Base-by-base conservation (phyloP, 1,140 invertebrate genomes). In the Drosophila persimilis region DNA sequence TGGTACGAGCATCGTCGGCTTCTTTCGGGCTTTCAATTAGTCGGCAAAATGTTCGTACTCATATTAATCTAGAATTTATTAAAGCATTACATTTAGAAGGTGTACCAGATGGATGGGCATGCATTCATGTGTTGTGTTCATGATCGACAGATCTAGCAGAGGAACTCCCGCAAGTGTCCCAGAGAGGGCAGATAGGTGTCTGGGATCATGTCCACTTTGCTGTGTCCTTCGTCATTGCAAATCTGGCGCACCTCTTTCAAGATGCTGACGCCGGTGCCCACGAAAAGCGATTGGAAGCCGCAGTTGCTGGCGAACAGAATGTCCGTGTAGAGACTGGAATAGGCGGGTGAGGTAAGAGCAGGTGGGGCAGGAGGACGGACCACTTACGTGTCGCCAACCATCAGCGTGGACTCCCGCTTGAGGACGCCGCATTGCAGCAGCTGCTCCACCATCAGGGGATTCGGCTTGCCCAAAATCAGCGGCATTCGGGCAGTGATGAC, bases 381-480 rank as follows among this genome's bases (percentile, higher is more conserved):
- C 24, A 72, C 83, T 59, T 22, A 88, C 83, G 79, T 89, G 41
- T 88, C 83, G 8, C 83, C 83, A 29, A 88, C 64, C 75, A 88
- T 77, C 0, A 88, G 60, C 15, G 83, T 88, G 9, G 51, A 89
- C 6, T 70, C 59, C 9, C 84, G 84, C 50, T 89, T 61, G 0
- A 88, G 65, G 0, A 50, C 1, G 0, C 52, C 72, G 7, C 31
- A 24, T 3, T 26, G 17, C 0, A 45, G 3, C 5, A 66, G 46
- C 11, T 20, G 39, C 0, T 41, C n/a, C 6, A 66, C 20, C 47
- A 89, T 70, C 64, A 53, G 70, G 6, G 84, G 84, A 83, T 88
- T 88, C 1, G 83, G 83, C 29, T 88, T 88, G 1, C 84, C 84
- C 39, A 88, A 0, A 17, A 88, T 69, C 2, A 89, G 35, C 0